Conservation (phyloP, 1,140 invertebrate species). For the Brachystomella parvula region DNA sequence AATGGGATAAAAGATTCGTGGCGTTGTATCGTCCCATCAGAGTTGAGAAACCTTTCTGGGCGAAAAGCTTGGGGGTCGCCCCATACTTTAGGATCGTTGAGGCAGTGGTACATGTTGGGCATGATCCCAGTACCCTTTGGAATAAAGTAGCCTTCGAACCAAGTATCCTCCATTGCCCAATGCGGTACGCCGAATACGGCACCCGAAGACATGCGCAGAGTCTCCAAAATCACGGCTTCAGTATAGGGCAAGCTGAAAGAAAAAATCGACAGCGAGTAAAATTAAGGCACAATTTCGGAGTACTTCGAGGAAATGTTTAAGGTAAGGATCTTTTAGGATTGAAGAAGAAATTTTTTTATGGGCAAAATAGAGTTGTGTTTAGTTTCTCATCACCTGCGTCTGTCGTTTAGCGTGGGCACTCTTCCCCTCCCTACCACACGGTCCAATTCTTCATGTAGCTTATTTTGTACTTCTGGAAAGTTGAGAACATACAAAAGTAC, state of each 20-base stretch:
- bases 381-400: neutral
- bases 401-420: slow-evolving; percentile 20
- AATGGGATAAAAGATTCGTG: slow-evolving; percentile 19
- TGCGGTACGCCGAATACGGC: slow-evolving; percentile 20
- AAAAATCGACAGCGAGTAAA: neutral
- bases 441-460: slow-evolving; percentile 54
- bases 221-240: slow-evolving; percentile 28
- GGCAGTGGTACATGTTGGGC: slow-evolving; percentile 44
- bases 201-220: slow-evolving; percentile 15
- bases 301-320: neutral
- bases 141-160: slow-evolving; percentile 40
- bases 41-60: slow-evolving; percentile 46
- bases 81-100: slow-evolving; percentile 44
- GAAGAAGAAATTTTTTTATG: neutral
- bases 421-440: slow-evolving; percentile 47
- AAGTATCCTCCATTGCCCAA: slow-evolving; percentile 24
- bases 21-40: neutral
- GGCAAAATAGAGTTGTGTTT: neutral
- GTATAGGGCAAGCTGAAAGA: slow-evolving; percentile 24
- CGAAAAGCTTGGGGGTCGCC: slow-evolving; percentile 44
- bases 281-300: neutral
- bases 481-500: slow-evolving; percentile 48
- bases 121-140: slow-evolving; percentile 43
- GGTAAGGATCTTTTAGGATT: neutral
- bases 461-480: slow-evolving; percentile 53